phyloP scores from a whole-genome alignment of 1,140 invertebrate genomes.

The Palaemon carinicauda region DNA sequence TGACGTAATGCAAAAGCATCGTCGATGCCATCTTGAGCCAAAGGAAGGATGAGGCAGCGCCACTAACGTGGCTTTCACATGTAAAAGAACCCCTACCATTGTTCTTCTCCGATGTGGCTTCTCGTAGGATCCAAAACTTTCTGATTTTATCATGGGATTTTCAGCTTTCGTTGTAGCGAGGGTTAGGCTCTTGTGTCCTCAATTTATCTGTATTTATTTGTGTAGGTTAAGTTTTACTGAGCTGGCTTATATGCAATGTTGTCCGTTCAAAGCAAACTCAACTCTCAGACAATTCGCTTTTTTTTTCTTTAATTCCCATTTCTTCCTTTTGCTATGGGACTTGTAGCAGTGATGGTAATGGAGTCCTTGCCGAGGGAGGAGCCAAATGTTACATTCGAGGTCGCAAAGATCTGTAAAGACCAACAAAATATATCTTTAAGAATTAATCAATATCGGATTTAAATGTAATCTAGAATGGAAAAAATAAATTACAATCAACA shows the following conservation, averaged over 20 bases:
- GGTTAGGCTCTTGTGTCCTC: neutral
- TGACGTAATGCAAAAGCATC: conserved; percentile 28
- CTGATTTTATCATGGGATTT: neutral
- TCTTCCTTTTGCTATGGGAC: no score
- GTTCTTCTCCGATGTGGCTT: conserved; percentile 27
- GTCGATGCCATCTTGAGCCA: conserved; percentile 33
- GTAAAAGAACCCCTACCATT: conserved; percentile 48
- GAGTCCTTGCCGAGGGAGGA: no score
- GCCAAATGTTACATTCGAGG: no score
- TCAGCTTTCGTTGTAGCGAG: neutral
- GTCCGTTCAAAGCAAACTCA: neutral
- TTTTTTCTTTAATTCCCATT: no score
- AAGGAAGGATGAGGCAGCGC: conserved; percentile 34
- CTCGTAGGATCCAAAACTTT: neutral
- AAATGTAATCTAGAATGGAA: no score
- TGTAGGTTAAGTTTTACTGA: conserved; percentile 38
- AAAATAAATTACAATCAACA: no score
- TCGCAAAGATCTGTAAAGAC: no score
- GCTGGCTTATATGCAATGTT: conserved; percentile 40
- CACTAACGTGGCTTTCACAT: conserved; percentile 39
- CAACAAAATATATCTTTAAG: neutral
- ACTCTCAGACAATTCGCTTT: neutral
- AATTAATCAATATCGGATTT: no score
- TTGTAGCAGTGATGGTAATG: no score
- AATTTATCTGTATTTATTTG: neutral